Conservation (phyloP, 2,888 invertebrate species). For the Prosopocoilus inquinatus region DNA sequence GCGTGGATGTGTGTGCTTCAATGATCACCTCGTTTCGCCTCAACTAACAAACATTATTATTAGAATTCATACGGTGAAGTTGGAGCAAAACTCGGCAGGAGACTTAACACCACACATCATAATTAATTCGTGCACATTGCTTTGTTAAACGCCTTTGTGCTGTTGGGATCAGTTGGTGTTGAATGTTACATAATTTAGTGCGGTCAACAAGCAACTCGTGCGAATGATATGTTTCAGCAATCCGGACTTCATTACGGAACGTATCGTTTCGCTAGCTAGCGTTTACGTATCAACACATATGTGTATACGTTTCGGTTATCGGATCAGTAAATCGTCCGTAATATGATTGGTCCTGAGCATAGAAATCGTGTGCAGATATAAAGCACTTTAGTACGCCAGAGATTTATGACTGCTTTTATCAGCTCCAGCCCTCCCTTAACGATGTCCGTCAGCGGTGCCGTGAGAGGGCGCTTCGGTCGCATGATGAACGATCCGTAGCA, state of each 20-base stretch:
- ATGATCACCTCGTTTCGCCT: conserved; percentile 18
- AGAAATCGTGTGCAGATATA: conserved; percentile 44
- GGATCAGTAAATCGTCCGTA: background rate
- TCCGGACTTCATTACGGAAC: conserved; percentile 31
- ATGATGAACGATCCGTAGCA: conserved; percentile 42
- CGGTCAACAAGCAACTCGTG: conserved; percentile 28
- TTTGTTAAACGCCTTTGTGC: conserved; percentile 21
- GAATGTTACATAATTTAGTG: conserved; percentile 27
- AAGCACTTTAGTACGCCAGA: conserved; percentile 42
- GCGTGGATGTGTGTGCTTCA: background rate
- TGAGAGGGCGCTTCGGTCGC: conserved; percentile 31
- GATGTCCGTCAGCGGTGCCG: conserved; percentile 42
- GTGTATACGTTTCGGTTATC: background rate
- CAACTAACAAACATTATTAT: conserved; percentile 23
- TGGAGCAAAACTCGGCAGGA: conserved; percentile 26
- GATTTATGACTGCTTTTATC: conserved; percentile 49
- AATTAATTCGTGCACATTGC: conserved; percentile 26
- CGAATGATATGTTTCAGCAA: conserved; percentile 33
- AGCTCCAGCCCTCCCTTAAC: conserved; percentile 45
- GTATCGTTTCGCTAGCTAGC: background rate
- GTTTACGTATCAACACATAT: background rate
- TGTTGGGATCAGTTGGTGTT: conserved; percentile 26
- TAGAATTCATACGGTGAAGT: conserved; percentile 23
- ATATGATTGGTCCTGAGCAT: conserved; percentile 32
- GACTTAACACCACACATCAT: conserved; percentile 23